Percentiles rank a stretch among this genome's conserved stretches.
Evolutionary conservation across 2,113 vertebrate genomes (phyloP).

Genomic region (human (Homo sapiens)): GRCh38 chr22:49277501-49278000

Average conservation of each 20-base stretch:
- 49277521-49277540: too few relatives aligned
- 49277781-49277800: background rate
- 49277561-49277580: too few relatives aligned
- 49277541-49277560: too few relatives aligned
- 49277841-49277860: rapidly evolving
- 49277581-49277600: too few relatives aligned
- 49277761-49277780: rapidly evolving
- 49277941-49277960: rapidly evolving
- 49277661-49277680: rapidly evolving
- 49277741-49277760: rapidly evolving
- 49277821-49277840: rapidly evolving
- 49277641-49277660: too few relatives aligned
- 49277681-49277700: rapidly evolving
- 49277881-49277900: background rate
- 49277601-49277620: too few relatives aligned
- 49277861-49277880: rapidly evolving
- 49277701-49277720: rapidly evolving
- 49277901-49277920: rapidly evolving
- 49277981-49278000: background rate
- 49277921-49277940: rapidly evolving
- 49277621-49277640: too few relatives aligned
- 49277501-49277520: too few relatives aligned
- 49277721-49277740: rapidly evolving
- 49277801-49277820: rapidly evolving
- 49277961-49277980: rapidly evolving